Evolutionary conservation across 2,797 vertebrate species (phyloP), one percentile per base, ranked within the genome.

Genomic region (Danio choprae): DNA sequence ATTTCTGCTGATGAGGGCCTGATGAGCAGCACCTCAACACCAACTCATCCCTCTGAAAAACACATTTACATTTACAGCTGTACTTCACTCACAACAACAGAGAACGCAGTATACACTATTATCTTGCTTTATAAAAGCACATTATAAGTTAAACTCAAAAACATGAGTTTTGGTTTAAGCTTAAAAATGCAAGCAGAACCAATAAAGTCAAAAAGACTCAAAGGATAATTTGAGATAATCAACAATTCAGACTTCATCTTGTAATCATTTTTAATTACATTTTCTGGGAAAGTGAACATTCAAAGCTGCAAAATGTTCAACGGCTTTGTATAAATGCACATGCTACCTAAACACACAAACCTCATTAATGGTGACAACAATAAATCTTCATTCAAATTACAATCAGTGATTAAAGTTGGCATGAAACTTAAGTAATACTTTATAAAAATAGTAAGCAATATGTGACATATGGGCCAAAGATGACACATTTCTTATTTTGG

Each of bases 1-100:
- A 82, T 72, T 98, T 98, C 90, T 96, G 94, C 69, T 96, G 95
- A 68, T 96, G 95, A 83, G 94, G 94, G 82, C 92, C 89, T 0
- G 94, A 94, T 15, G 95, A 94, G 1, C 94, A 95, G 78, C 96
- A 96, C 84, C 97, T 96, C 82, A 98, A 90, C 81, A 97, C 96
- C 83, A 98, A 94, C 85, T 98, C 96, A 85, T 98, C 97, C 55
- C 95, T 95, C 97, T 98, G 88, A n/a, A 67, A 82, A 6, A 68
- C n/a, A 43, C 20, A 75, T 16, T 29, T 16, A n/a, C 15, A 20
- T 56, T n/a, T 64, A 58, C 20, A 29, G 16, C 29, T 29, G 29
- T 29, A 29, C 3, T 29, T 29, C 29, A 29, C 29, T 29, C 29
- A 63, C 9, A 5, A 20, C 3, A 9, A 11, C 12, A 58, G 6